These are phyloP conservation scores for Eutrigla gurnardus DNA, from an alignment of 2,797 vertebrate genomes.

Conservation along the genomic window DNA sequence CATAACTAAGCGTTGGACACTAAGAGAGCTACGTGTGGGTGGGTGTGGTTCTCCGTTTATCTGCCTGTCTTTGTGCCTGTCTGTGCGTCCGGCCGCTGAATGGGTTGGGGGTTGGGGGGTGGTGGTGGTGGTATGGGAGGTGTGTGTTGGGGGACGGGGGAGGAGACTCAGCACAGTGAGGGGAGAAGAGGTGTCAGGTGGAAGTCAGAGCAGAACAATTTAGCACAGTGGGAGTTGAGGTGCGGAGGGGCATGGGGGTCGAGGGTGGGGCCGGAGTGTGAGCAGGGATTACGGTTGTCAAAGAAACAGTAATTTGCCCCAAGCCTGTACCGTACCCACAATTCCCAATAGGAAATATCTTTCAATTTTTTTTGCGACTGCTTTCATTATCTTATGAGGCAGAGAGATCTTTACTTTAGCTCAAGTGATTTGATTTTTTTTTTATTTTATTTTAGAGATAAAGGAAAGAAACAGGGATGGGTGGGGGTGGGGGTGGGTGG, in stretches of 20 bases:
- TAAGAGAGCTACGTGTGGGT: slow-evolving; percentile 61
- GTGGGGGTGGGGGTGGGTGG: slow-evolving; percentile 18
- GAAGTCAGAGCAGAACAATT: slow-evolving; percentile 78
- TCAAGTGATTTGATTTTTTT: slow-evolving; percentile 14
- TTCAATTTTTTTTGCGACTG: not conserved
- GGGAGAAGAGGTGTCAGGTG: slow-evolving; percentile 67
- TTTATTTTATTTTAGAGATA: slow-evolving; percentile 11
- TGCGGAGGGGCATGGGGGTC: slow-evolving; percentile 43
- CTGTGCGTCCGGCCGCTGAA: slow-evolving; percentile 66
- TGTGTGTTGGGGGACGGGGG: not conserved
- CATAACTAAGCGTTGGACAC: slow-evolving; percentile 69
- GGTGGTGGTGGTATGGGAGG: not conserved
- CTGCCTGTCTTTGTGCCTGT: slow-evolving; percentile 69
- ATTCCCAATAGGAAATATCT: slow-evolving; percentile 24
- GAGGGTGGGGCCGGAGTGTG: slow-evolving; percentile 49
- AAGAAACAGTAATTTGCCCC: slow-evolving; percentile 66
- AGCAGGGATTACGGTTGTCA: slow-evolving; percentile 62
- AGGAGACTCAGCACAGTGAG: slow-evolving; percentile 48
- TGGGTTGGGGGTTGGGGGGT: slow-evolving; percentile 23
- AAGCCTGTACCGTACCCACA: slow-evolving; percentile 62
- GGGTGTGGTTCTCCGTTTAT: slow-evolving; percentile 65
- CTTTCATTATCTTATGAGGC: slow-evolving; percentile 22
- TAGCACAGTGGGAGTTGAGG: slow-evolving; percentile 71
- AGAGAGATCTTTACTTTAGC: slow-evolving; percentile 6
- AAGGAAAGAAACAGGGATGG: slow-evolving; percentile 3